phyloP scores from a whole-genome alignment of 1,140 invertebrate genomes.

The Procambarus clarkii region DNA sequence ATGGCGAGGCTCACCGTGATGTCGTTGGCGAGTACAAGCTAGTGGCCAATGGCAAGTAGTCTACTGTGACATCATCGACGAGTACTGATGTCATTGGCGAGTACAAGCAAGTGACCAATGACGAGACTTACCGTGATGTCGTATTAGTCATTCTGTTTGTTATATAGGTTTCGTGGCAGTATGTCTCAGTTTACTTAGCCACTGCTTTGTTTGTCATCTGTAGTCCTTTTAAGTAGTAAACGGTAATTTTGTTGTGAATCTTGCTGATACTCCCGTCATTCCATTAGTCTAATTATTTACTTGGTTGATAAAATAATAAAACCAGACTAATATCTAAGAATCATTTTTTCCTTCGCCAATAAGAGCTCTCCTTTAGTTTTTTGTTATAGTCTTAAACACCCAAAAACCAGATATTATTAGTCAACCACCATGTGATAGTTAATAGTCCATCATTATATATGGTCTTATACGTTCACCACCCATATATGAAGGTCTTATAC shows the following conservation, averaged over 20 bases:
- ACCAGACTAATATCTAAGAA: too few species aligned
- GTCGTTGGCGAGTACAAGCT: not conserved
- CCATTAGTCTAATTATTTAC: not conserved
- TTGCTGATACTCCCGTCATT: not conserved
- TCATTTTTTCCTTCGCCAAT: too few species aligned
- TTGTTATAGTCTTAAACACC: too few species aligned
- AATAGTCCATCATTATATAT: too few species aligned
- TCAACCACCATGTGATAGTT: too few species aligned
- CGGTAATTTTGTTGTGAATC: not conserved
- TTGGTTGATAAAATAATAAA: not conserved
- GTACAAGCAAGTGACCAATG: not conserved
- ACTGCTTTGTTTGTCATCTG: not conserved
- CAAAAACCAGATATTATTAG: too few species aligned
- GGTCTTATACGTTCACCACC: too few species aligned
- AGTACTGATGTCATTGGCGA: not conserved
- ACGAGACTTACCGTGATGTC: not conserved
- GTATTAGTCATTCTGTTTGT: not conserved
- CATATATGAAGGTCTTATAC: too few species aligned
- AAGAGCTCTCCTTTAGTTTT: too few species aligned
- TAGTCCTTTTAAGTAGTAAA: not conserved
- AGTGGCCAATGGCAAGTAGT: not conserved
- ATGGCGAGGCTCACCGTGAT: not conserved
- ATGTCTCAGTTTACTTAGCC: conserved; percentile 10
- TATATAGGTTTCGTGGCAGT: conserved; percentile 13
- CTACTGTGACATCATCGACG: not conserved